Base-by-base conservation (phyloP, 2,113 vertebrate species). In the Siniperca chuatsi region DNA sequence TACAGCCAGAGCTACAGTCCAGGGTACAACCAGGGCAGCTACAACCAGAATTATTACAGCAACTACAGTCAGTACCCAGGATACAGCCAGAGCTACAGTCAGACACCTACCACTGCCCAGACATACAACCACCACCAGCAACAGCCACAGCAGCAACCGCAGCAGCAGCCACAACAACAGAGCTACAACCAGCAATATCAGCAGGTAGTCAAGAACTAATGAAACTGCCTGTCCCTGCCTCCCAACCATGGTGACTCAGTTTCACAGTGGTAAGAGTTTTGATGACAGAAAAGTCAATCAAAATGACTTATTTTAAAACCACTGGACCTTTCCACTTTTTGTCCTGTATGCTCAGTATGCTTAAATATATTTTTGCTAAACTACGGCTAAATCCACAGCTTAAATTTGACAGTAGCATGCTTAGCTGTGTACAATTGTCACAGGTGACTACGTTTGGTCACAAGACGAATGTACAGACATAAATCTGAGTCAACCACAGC, bases 161-260 rank as follows among this genome's bases (percentile, higher is more conserved):
- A 85, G 46, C 94, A 92, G 55, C 94, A 37, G 81, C 87, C 95
- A 91, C 96, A 96, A 78, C 95, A 92, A 20, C 95, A 96, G 93
- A 96, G 89, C 93, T 97, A 97, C 94, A 97, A 96, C 95, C 97
- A 97, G 94, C 96, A 96, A 75, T 97, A 97, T 92, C 97, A 98
- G 91, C 97, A 97, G 96, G 96, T 97, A 85, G 9, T 29, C 11
- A 8, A 35, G 6, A 8, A 18, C 9, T 4, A 13, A 23, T 25
- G 7, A 61, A n/a, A n/a, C 20, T 8, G 15, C 48, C 16, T 48
- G 46, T 48, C 2, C 7, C 29, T n/a, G n/a, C 25, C 21, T 37
- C 2, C 20, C 0, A 15, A 44, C 15, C 6, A 29, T 29, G 12
- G 12, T 48, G 46, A 48, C 46, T 48, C 46, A 1, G 46, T 50